Base-by-base conservation (phyloP, 2,113 vertebrate genomes). In the Willisornis vidua region DNA sequence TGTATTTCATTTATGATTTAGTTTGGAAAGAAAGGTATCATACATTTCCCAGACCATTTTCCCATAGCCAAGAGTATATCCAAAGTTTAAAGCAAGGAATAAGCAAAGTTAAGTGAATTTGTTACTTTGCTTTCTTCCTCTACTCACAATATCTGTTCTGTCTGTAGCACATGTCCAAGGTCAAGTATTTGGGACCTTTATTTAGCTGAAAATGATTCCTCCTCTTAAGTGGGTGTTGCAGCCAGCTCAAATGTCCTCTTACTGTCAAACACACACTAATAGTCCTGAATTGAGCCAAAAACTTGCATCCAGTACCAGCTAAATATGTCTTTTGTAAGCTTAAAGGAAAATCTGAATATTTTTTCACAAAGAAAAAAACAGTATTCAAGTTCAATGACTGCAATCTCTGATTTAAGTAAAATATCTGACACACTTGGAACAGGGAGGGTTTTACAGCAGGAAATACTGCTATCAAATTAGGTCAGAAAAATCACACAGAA, bases 281-380 rank as follows among this genome's bases (percentile, higher is more conserved):
- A 68, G 48, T 22, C 29, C 52, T 31, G 6, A 55, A 79, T 49
- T 24, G 33, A 94, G 78, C 28, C 49, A 54, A 75, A 78, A n/a
- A 7, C 37, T 23, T 70, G 24, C n/a, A 65, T 31, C 3, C 11
- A 0, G 0, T 4, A 13, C 23, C 10, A n/a, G 16, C 8, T n/a
- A 43, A 54, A 54, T 18, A 26, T 3, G 2, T 28, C 9, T 31
- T 31, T 68, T 90, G 43, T 31, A 59, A 71, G 14, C 41, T 72
- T 67, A 61, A 90, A 90, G 72, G n/a, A 73, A 86, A 79, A 65
- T 14, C 6, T 3, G 3, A 6, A 0, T 15, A 2, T 13, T 59
- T 81, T 59, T 72, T 61, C 43, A 14, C 18, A 52, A 33, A 39
- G 4, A 14, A 51, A 71, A 66, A 29, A 8, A 5, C 4, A 29